Evolutionary conservation across 2,888 invertebrate species (phyloP), one percentile per base, ranked within the genome.

Genomic region (Tillus elongatus): DNA sequence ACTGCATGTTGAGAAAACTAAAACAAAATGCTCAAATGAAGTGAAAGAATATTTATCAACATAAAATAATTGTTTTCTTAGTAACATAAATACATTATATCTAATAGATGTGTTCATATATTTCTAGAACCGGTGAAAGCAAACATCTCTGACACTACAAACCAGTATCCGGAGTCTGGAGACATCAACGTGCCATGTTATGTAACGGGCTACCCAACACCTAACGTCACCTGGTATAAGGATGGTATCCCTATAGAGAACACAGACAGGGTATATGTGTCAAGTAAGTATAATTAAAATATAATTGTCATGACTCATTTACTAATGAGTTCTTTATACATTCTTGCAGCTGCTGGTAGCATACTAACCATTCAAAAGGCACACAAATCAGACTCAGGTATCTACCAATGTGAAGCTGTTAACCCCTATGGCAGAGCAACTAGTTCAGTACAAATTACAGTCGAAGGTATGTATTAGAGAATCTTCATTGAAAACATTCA

Each of bases 181-280:
- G 79, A 81, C 51, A 70, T 90, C 47, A 73, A 69, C 28, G 70
- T 91, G 42, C 74, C 73, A 9, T 91, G 90, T 58, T 74, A 76
- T 16, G 82, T 85, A 30, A 78, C 79, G 46, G 89, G 90, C 2
- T 79, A 78, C 63, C 89, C 89, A 1, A 65, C 69, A 36, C 88
- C 89, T 2, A 69, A 71, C 44, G 82, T 90, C 2, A 68, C 73
- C 40, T 93, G 92, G 92, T 82, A 75, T 61, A 89, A 87, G 64
- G 80, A 91, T 58, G 75, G 78, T 30, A 61, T 64, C 15, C 69
- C 65, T 2, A 55, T 89, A 9, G 49, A 61, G 16, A 51, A 71
- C 15, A 70, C 69, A 36, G 74, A 75, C 35, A 73, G 77, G 43
- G 66, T 79, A 37, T 70, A 73, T 52, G 74, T 84, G 49, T 74